Percentiles rank a stretch among this genome's conserved stretches.
phyloP scores from a whole-genome alignment of 2,113 vertebrate genomes.

The Trogon surrucura region DNA sequence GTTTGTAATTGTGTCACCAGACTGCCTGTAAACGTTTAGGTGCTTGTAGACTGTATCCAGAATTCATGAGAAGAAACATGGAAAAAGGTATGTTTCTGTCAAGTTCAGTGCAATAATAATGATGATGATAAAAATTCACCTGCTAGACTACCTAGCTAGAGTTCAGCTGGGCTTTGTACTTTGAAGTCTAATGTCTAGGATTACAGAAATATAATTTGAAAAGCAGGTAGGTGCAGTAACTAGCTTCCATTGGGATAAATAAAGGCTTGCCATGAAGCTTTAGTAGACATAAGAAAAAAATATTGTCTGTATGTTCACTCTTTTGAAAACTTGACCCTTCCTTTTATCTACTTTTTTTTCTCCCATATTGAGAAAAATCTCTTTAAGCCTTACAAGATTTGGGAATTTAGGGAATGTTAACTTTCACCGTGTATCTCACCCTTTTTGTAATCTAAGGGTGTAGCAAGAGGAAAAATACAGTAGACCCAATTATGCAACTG shows the following conservation, averaged over 20 bases:
- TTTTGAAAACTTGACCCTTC: not conserved
- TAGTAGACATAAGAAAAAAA: not conserved
- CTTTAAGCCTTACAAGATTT: not conserved
- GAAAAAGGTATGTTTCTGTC: not conserved
- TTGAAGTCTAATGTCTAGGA: too few species aligned
- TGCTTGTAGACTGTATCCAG: not conserved
- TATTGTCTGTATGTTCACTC: not conserved
- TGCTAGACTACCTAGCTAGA: not conserved
- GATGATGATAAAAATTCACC: not conserved
- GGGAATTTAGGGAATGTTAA: not conserved
- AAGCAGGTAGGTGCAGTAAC: not conserved
- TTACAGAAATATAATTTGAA: not conserved
- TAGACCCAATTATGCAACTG: not conserved
- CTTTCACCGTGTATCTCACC: not conserved
- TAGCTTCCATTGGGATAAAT: not conserved
- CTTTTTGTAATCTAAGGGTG: not conserved
- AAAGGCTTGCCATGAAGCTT: not conserved
- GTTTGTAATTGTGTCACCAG: not conserved
- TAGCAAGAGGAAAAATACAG: not conserved
- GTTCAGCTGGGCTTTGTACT: not conserved
- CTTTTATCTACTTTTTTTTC: not conserved
- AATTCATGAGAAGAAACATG: not conserved
- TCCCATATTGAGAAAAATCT: not conserved
- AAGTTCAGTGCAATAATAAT: not conserved
- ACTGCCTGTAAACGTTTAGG: not conserved